phyloP scores from a whole-genome alignment of 2,113 vertebrate genomes.

The Ancistrus triradiatus region DNA sequence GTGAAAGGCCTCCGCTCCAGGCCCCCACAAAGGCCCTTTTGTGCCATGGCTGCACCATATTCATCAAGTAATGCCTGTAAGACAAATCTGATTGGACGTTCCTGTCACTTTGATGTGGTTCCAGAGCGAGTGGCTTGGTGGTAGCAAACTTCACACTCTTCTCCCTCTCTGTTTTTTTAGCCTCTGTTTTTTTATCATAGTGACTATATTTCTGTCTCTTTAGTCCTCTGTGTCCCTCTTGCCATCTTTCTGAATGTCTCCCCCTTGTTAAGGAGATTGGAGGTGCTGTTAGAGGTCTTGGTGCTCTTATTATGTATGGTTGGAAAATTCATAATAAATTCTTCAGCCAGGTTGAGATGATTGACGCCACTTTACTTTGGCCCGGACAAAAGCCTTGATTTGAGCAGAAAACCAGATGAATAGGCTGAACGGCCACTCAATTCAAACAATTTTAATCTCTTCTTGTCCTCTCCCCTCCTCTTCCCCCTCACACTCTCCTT shows the following conservation, averaged over 20 bases:
- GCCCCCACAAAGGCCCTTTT: constrained; percentile 78
- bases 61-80: constrained; percentile 84
- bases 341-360: constrained; percentile 72
- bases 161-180: neutral
- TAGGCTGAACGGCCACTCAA: constrained; percentile 72
- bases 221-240: constrained; percentile 36
- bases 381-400: constrained; percentile 76
- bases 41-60: constrained; percentile 75
- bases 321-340: constrained; percentile 80
- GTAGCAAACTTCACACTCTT: constrained; percentile 71
- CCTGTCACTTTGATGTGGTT: constrained; percentile 81
- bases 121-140: constrained; percentile 74
- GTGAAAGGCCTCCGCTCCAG: constrained; percentile 76
- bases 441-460: constrained; percentile 80
- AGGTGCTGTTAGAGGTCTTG: constrained; percentile 44
- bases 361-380: constrained; percentile 77
- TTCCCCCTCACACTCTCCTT: constrained; percentile 13
- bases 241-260: constrained; percentile 38
- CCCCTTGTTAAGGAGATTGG: constrained; percentile 44
- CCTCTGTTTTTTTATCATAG: constrained; percentile 58
- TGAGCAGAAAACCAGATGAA: constrained; percentile 75
- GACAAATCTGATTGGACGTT: constrained; percentile 85
- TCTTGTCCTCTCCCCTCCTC: constrained; percentile 50
- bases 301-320: constrained; percentile 69
- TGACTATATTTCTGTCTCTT: constrained; percentile 26